Base-by-base conservation (phyloP, 2,888 invertebrate species). In the Nudaria mundana region DNA sequence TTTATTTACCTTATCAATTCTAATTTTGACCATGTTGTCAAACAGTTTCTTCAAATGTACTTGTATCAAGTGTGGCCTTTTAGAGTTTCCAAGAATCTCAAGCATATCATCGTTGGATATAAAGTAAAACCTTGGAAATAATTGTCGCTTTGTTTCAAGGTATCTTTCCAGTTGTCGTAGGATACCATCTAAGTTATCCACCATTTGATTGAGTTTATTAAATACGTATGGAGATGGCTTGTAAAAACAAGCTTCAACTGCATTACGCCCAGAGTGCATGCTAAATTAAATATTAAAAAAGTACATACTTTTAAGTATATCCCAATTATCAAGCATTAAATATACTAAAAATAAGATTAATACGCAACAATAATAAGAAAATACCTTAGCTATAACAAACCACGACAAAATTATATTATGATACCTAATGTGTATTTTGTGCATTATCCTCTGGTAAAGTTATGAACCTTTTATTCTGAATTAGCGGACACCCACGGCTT, bases 21-120 rank as follows among this genome's bases (percentile, higher is more conserved):
- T 91, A 32, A 95, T 82, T 68, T 91, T 93, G 61, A 92, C 93
- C 20, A 97, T 91, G 74, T 96, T 96, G 71, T 96, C 97, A 75
- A 97, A 97, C 23, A 97, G 90, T 71, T 97, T 97, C 70, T 95
- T 97, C 41, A 97, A 86, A 74, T 97, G 96, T 0, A 93, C 92
- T 83, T 97, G 97, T 40, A 97, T 92, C 29, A 93, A 83, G 61
- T 95, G 94, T 0, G 97, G 97, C 59, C 92, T 94, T 63, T 94
- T 95, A 0, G 96, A 93, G 74, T 97, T 96, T 0, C 96, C 97
- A 42, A 97, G 90, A 53, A 97, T 96, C 80, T 97, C 95, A 34
- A 95, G 76, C 56, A 95, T 83, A 67, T 95, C 95, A 63, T 89
- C 89, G 38, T 89, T 89, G 1, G 89, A 92, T 82, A 84, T 92